These are phyloP conservation scores for Apteryx owenii DNA, from an alignment of 2,113 vertebrate species.

Conservation along the genomic window DNA sequence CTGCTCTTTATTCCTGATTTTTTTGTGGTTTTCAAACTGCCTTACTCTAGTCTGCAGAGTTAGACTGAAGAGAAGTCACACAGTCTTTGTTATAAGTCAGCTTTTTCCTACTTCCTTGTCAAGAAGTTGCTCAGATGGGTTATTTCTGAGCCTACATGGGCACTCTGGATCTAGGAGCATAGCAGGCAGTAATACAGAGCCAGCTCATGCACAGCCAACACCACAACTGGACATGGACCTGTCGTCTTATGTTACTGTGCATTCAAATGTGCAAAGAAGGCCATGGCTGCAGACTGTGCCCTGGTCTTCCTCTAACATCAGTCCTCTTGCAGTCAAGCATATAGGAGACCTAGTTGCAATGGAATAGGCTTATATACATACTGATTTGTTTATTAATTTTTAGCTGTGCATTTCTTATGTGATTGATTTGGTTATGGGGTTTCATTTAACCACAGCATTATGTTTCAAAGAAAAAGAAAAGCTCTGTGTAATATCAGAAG, in stretches of 20 bases:
- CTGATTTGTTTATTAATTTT: not conserved
- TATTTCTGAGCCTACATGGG: not conserved
- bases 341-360: not conserved
- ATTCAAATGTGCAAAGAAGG: too few relatives aligned
- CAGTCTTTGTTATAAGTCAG: not conserved
- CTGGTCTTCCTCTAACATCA: not conserved
- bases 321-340: not conserved
- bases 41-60: not conserved
- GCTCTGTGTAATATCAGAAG: not conserved
- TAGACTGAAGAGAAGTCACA: not conserved
- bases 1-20: not conserved
- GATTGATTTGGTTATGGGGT: rapidly evolving
- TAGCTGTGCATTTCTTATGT: not conserved
- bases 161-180: not conserved
- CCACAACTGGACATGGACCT: rapidly evolving
- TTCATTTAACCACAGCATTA: not conserved
- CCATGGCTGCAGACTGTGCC: not conserved
- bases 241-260: too few relatives aligned
- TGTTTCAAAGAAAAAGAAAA: not conserved
- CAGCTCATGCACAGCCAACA: rapidly evolving
- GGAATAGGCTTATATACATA: not conserved
- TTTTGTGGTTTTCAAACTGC: not conserved
- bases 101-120: not conserved
- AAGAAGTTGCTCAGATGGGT: not conserved
- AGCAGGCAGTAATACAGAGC: not conserved